Percentiles rank a stretch among this genome's conserved stretches.
These are phyloP conservation scores for Aleiodes sp. DNA, from an alignment of 1,140 invertebrate genomes.

Conservation along the genomic window DNA sequence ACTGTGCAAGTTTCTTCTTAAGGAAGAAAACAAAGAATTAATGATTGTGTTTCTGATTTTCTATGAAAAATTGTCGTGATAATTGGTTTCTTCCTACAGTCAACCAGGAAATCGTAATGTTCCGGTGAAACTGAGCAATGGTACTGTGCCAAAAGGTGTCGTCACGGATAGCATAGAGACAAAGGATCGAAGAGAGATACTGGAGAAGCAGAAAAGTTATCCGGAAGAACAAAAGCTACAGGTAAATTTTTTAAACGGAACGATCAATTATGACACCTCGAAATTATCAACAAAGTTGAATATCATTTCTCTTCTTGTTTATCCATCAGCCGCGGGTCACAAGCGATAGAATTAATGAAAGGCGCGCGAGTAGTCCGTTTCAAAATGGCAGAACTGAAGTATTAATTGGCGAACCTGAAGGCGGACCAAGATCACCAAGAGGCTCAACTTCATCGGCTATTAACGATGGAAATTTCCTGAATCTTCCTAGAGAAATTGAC, in stretches of 20 bases:
- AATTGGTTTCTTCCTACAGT: conserved; percentile 5
- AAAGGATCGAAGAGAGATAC: conserved; percentile 48
- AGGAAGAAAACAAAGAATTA: too few relatives aligned
- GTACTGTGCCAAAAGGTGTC: conserved; percentile 57
- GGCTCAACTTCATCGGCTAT: conserved; percentile 63
- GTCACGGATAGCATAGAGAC: conserved; percentile 47
- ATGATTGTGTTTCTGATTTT: too few relatives aligned
- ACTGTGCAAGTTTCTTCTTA: too few relatives aligned
- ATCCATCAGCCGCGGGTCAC: conserved; percentile 45
- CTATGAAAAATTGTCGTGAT: background rate
- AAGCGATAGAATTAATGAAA: conserved; percentile 53
- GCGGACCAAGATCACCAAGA: conserved; percentile 63
- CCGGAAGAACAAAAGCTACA: conserved; percentile 58
- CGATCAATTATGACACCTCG: too few relatives aligned
- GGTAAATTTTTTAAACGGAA: conserved; percentile 48
- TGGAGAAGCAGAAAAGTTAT: conserved; percentile 58
- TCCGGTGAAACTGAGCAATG: conserved; percentile 59
- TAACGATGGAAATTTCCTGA: conserved; percentile 58
- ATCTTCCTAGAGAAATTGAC: conserved; percentile 53
- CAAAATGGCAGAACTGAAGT: conserved; percentile 79
- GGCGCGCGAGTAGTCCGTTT: conserved; percentile 70
- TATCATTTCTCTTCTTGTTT: too few relatives aligned
- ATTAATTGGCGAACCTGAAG: conserved; percentile 70
- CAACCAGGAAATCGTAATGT: conserved; percentile 31
- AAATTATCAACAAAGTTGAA: too few relatives aligned